phyloP scores from a whole-genome alignment of 2,113 vertebrate genomes.

The Erythrocebus patas region DNA sequence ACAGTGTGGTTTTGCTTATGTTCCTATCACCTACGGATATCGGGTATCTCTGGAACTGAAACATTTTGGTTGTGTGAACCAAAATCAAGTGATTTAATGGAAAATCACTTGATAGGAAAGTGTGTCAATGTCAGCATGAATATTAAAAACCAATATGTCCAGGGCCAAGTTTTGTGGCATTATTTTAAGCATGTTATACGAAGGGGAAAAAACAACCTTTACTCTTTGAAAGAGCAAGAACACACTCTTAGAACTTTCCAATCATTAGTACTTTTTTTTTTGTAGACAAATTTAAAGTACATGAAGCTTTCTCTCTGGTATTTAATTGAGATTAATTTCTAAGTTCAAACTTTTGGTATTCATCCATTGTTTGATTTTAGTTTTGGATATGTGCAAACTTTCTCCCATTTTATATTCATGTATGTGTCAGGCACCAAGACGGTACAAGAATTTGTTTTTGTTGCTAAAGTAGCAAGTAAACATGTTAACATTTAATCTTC shows the following conservation, averaged over 20 bases:
- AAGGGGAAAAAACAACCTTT: neutral
- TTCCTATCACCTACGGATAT: neutral
- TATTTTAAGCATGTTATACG: neutral
- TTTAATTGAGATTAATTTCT: constrained; percentile 39
- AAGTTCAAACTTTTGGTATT: constrained; percentile 59
- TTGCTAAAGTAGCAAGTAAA: constrained; percentile 83
- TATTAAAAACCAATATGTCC: neutral
- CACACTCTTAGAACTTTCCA: neutral
- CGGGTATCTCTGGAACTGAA: neutral
- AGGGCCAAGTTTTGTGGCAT: neutral
- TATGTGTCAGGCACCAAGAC: constrained; percentile 68
- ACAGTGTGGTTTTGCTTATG: neutral
- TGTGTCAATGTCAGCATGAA: neutral
- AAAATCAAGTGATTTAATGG: neutral
- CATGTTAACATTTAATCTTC: constrained; percentile 86
- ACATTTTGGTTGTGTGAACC: constrained; percentile 1
- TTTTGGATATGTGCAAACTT: constrained; percentile 61
- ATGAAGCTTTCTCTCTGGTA: neutral
- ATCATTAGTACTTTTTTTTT: neutral
- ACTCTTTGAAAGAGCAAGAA: neutral
- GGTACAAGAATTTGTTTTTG: constrained; percentile 82
- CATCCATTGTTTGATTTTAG: constrained; percentile 30
- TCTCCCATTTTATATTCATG: constrained; percentile 69
- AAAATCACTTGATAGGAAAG: neutral
- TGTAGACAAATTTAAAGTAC: neutral